Percentiles rank a stretch among this genome's conserved stretches.
phyloP scores from a whole-genome alignment of 2,888 invertebrate species.

The Ophion obscuratus region DNA sequence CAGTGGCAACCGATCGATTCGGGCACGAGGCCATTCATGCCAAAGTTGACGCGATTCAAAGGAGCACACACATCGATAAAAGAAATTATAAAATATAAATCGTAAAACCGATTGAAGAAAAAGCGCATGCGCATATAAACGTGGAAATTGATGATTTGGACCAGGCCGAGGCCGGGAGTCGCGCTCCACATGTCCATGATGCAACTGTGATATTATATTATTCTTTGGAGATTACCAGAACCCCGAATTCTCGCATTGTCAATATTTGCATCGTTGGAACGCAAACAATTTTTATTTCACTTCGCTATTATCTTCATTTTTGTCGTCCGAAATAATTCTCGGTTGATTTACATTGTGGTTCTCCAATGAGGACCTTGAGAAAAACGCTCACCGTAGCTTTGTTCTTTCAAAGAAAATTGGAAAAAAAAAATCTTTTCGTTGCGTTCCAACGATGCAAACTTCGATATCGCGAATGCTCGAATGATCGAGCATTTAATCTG shows the following conservation, averaged over 20 bases:
- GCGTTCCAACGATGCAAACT: too few relatives aligned
- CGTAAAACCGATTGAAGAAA: slow-evolving; percentile 23
- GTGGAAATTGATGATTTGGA: slow-evolving; percentile 32
- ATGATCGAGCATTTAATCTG: slow-evolving; percentile 46
- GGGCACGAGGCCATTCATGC: slow-evolving; percentile 30
- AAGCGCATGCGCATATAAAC: slow-evolving; percentile 6
- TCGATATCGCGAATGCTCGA: not conserved
- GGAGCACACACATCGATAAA: slow-evolving; percentile 5
- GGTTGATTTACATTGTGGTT: too few relatives aligned
- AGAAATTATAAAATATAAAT: slow-evolving; percentile 10
- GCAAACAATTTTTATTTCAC: too few relatives aligned
- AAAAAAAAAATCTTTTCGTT: too few relatives aligned
- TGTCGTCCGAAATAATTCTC: too few relatives aligned
- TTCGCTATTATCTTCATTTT: too few relatives aligned
- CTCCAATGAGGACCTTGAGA: too few relatives aligned
- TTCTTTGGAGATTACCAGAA: slow-evolving; percentile 71
- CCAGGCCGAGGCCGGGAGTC: slow-evolving; percentile 60
- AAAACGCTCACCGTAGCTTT: too few relatives aligned
- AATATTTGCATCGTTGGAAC: too few relatives aligned
- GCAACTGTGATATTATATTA: slow-evolving; percentile 83
- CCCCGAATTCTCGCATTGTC: slow-evolving; percentile 23
- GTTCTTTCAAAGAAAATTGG: too few relatives aligned
- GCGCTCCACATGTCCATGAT: slow-evolving; percentile 80
- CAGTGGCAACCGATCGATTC: slow-evolving; percentile 29
- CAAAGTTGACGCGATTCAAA: slow-evolving; percentile 33